Evolutionary conservation across 2,797 vertebrate species (phyloP).

Genomic region (Esox lucius): DNA sequence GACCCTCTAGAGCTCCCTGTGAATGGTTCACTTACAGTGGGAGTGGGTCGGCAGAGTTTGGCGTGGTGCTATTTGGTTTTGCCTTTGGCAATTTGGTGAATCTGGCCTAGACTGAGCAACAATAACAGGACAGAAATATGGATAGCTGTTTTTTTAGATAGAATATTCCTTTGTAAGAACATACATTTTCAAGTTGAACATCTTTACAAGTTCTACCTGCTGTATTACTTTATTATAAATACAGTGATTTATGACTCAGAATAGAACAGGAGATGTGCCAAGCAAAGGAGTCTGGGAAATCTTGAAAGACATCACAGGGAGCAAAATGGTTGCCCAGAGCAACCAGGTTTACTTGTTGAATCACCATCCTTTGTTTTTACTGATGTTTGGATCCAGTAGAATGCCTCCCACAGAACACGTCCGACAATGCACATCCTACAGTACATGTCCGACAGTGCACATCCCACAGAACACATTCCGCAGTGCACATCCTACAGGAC

Average conservation of each 20-base stretch:
- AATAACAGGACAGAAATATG: neutral
- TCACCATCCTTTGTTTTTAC: neutral
- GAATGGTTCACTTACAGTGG: neutral
- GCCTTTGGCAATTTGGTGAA: neutral
- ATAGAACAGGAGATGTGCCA: slow-evolving; percentile 5
- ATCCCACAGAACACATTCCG: too few species aligned
- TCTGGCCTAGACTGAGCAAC: neutral
- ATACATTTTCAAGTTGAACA: slow-evolving; percentile 16
- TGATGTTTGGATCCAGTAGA: neutral
- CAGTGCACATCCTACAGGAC: too few species aligned
- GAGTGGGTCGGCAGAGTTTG: neutral
- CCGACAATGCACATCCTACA: too few species aligned
- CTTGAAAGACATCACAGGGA: slow-evolving; percentile 13
- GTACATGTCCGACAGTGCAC: too few species aligned
- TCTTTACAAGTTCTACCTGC: slow-evolving; percentile 33
- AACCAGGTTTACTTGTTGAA: slow-evolving; percentile 39
- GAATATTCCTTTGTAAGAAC: slow-evolving; percentile 15
- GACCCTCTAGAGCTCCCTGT: neutral
- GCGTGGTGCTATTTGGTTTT: neutral
- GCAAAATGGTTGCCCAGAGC: slow-evolving; percentile 25
- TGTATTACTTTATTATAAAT: slow-evolving; percentile 41
- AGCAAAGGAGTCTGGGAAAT: slow-evolving; percentile 16
- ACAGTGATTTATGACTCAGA: slow-evolving; percentile 39
- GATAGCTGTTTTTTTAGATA: neutral
- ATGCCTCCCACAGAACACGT: too few species aligned